A percentile compares a stretch with the other conserved stretches of the same genome.
Conservation (phyloP, 1,140 invertebrate species). For the Macrobrachium nipponense region DNA sequence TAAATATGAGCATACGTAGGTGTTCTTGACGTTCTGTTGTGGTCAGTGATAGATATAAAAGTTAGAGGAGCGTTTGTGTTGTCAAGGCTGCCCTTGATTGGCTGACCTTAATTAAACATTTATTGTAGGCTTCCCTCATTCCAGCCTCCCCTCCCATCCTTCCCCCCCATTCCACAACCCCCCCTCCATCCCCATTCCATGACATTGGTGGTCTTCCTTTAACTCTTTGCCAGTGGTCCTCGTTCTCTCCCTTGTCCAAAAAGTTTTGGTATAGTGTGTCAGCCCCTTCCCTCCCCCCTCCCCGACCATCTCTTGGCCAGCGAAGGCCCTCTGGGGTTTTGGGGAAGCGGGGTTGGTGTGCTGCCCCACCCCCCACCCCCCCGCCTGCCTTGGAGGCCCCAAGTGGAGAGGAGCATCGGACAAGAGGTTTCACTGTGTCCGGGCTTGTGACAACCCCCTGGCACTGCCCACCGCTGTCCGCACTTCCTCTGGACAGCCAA, state of each 20-base stretch:
- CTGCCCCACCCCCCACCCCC: constrained; percentile 1
- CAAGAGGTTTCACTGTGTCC: constrained; percentile 59
- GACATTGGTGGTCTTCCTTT: neutral
- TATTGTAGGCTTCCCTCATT: neutral
- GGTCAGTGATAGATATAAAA: no score
- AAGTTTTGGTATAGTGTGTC: no score
- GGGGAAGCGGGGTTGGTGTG: constrained; percentile 25
- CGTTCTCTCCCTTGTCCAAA: neutral
- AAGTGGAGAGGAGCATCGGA: constrained; percentile 22
- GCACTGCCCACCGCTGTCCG: constrained; percentile 55
- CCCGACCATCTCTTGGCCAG: neutral
- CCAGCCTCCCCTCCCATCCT: neutral
- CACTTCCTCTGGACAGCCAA: constrained; percentile 56
- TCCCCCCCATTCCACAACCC: neutral
- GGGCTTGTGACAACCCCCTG: constrained; percentile 44
- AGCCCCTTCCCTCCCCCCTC: neutral
- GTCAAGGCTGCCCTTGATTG: no score
- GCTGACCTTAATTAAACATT: neutral
- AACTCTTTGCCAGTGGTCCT: neutral
- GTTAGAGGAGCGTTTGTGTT: no score
- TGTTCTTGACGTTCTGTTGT: no score
- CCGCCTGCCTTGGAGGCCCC: neutral
- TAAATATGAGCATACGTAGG: no score
- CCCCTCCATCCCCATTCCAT: neutral
- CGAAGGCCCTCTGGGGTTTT: neutral